phyloP scores from a whole-genome alignment of 2,113 vertebrate genomes.

The Sylvicapra grimmia region DNA sequence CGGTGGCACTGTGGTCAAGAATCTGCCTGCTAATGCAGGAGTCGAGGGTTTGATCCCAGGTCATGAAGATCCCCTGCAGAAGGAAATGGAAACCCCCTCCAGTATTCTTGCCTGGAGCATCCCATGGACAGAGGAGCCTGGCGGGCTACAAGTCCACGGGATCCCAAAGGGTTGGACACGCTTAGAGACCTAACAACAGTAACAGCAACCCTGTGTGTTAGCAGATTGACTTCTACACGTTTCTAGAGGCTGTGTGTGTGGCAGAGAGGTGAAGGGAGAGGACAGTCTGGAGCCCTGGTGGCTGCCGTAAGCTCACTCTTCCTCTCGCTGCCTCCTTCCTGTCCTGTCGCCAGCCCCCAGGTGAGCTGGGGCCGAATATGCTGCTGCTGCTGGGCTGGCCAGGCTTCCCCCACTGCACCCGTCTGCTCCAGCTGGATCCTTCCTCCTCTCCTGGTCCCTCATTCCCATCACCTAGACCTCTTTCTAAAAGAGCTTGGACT shows the following conservation, averaged over 20 bases:
- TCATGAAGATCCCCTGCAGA: not conserved
- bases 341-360: not conserved
- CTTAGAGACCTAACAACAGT: not conserved
- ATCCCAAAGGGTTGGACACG: accelerated
- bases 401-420: accelerated
- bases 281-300: accelerated
- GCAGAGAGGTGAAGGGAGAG: not conserved
- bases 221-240: accelerated
- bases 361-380: accelerated
- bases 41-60: not conserved
- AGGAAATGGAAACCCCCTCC: not conserved
- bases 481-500: accelerated
- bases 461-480: accelerated
- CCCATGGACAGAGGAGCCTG: not conserved
- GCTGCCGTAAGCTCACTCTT: no score
- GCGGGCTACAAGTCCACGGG: not conserved
- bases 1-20: not conserved
- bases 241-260: not conserved
- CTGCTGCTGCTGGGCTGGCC: accelerated
- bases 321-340: accelerated
- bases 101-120: not conserved
- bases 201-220: not conserved
- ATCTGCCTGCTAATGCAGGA: not conserved
- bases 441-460: accelerated
- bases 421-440: not conserved